These are phyloP conservation scores for Aramus guarauna DNA, from an alignment of 2,113 vertebrate genomes.

Conservation along the genomic window DNA sequence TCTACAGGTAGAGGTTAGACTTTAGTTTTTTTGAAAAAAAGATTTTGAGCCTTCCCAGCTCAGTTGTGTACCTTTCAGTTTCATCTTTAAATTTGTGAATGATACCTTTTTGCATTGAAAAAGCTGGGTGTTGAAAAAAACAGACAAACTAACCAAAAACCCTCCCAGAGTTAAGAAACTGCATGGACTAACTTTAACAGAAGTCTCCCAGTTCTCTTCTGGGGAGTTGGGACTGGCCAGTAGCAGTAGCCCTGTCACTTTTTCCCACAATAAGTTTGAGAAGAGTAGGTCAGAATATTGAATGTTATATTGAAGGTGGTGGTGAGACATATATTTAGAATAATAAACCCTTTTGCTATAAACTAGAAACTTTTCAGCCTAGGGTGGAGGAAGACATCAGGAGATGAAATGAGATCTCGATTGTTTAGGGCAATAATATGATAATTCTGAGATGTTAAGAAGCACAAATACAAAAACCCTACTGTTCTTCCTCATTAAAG, in stretches of 20 bases:
- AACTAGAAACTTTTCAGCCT: background rate
- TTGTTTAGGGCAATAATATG: background rate
- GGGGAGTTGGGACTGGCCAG: background rate
- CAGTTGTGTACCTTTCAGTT: background rate
- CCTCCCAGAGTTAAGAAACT: background rate
- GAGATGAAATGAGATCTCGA: background rate
- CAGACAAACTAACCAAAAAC: background rate
- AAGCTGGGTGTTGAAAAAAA: background rate
- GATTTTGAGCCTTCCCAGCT: background rate
- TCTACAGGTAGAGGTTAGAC: background rate
- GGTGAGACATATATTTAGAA: background rate
- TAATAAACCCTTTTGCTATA: background rate
- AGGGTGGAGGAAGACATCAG: background rate
- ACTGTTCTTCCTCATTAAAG: background rate
- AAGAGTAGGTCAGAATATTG: background rate
- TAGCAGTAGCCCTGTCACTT: accelerated
- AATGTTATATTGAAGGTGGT: background rate
- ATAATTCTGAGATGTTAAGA: background rate
- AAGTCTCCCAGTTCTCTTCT: background rate
- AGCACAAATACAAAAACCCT: background rate
- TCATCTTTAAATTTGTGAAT: background rate
- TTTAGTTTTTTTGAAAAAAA: background rate
- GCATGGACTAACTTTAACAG: background rate
- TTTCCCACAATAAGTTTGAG: background rate
- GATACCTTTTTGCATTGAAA: background rate